Base-by-base conservation (phyloP, 2,797 vertebrate genomes). In the Ciconia nigra region DNA sequence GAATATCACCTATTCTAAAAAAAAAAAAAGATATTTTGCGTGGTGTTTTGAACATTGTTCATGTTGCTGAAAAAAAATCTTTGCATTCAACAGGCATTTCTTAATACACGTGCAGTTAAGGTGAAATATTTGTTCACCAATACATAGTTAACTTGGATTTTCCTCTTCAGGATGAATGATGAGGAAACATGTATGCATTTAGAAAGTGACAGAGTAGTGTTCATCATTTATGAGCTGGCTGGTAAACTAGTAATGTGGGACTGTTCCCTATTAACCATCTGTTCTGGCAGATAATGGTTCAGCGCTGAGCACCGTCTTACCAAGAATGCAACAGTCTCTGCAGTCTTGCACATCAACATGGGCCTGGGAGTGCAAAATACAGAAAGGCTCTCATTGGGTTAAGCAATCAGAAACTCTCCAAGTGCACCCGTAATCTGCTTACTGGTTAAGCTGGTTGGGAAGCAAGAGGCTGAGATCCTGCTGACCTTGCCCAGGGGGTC, bases 371-470 rank as follows among this genome's bases (percentile, higher is more conserved):
- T 37, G 55, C 80, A 67, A 66, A 93, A 73, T 37, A 21, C 0
- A 0, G 80, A 15, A 67, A 67, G 79, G 71, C 15, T 94, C 49
- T 96, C 78, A 42, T 4, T 89, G 89, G 87, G 92, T 89, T 93
- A 96, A 96, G 78, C 79, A 71, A 77, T 92, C 67, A 94, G 89
- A 80, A 92, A 83, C 84, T 62, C 73, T 76, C 58, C 44, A 87
- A 95, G 83, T 47, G 42, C 46, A 59, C 51, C 79, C 6, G 0
- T 96, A 96, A 96, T 92, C 95, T 96, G 2, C 90, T 97, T 97
- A 96, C 44, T 69, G 29, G 57, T 41, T 97, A 97, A 96, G 87
- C 84, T 94, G 92, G 71, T 81, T 87, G 95, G 57, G 67, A 85
- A 91, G 39, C 57, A 87, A 76, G 61, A 5, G 2, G 63, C 46